A percentile compares a stretch with the other conserved stretches of the same genome.
Conservation (phyloP, 2,888 invertebrate genomes). For the Eupelmus urozonus region DNA sequence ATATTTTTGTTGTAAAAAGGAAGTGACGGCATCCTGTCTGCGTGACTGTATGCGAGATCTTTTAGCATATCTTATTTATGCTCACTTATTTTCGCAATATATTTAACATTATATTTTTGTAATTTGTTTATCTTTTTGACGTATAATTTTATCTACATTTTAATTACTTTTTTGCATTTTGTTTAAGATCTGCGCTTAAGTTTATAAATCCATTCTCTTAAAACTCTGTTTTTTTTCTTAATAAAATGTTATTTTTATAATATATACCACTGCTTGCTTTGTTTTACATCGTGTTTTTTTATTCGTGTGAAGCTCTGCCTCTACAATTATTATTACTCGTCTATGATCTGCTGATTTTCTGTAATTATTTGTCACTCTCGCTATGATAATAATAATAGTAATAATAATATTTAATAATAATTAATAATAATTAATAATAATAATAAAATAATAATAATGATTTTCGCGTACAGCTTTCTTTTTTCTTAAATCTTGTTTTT, state of each 20-base stretch:
- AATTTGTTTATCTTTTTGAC: slow-evolving; percentile 36
- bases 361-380: slow-evolving; percentile 57
- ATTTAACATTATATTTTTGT: slow-evolving; percentile 48
- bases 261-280: slow-evolving; percentile 56
- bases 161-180: slow-evolving; percentile 50
- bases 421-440: slow-evolving; percentile 42
- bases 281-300: slow-evolving; percentile 52
- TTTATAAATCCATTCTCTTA: slow-evolving; percentile 51
- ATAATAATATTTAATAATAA: slow-evolving; percentile 48
- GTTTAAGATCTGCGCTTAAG: slow-evolving; percentile 54
- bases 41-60: neutral
- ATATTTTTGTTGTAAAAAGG: slow-evolving; percentile 55
- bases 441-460: slow-evolving; percentile 52
- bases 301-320: slow-evolving; percentile 57
- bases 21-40: slow-evolving; percentile 60
- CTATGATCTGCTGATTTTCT: slow-evolving; percentile 53
- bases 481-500: slow-evolving; percentile 41
- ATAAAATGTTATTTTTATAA: slow-evolving; percentile 52
- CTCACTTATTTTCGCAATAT: slow-evolving; percentile 55
- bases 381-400: slow-evolving; percentile 50
- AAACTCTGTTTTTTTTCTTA: slow-evolving; percentile 39
- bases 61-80: slow-evolving; percentile 39
- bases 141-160: slow-evolving; percentile 54
- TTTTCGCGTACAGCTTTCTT: slow-evolving; percentile 48
- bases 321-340: slow-evolving; percentile 57